Evolutionary conservation across 2,888 invertebrate genomes (phyloP), one percentile per base, ranked within the genome.

Genomic region (Drosophila rubida): DNA sequence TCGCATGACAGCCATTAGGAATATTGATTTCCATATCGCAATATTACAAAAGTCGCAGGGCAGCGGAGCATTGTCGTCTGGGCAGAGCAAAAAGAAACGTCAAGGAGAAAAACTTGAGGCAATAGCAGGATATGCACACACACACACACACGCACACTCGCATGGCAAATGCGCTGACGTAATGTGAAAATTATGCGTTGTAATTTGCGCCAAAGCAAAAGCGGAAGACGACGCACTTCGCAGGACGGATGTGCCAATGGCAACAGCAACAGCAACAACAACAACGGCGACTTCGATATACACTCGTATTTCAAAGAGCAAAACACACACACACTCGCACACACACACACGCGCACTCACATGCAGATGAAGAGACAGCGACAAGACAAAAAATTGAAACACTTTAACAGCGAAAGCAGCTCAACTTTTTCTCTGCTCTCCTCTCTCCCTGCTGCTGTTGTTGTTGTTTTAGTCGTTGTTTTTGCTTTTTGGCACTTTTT

Each of bases 131-230:
- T 44, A 72, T 50, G 54, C 48, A 62, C 13, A 51, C 54, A 48
- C 19, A 49, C 35, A 57, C 8, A 32, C 13, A 69, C 13, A 44
- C 14, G 2, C 9, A 39, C 14, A 19, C 14, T 9, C 39, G 32
- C 54, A 69, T 22, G 37, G 37, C 23, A 23, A 61, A 55, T 67
- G 66, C 72, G 70, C 75, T 80, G 85, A 82, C 89, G 86, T 87
- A 89, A 87, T 87, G 86, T 69, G 88, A 86, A 87, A 89, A 87
- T 87, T 89, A 89, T 87, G 88, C 87, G 81, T 60, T 69, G 80
- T 89, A 89, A 87, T 89, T 87, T 87, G 78, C 73, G 75, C 73
- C 72, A 75, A 85, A 72, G 87, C 79, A 81, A 78, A 71, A 80
- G 63, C 79, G 87, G 82, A 87, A 85, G 87, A 67, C 67, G 87